phyloP scores from a whole-genome alignment of 2,113 vertebrate genomes.

The Engraulis encrasicolus region DNA sequence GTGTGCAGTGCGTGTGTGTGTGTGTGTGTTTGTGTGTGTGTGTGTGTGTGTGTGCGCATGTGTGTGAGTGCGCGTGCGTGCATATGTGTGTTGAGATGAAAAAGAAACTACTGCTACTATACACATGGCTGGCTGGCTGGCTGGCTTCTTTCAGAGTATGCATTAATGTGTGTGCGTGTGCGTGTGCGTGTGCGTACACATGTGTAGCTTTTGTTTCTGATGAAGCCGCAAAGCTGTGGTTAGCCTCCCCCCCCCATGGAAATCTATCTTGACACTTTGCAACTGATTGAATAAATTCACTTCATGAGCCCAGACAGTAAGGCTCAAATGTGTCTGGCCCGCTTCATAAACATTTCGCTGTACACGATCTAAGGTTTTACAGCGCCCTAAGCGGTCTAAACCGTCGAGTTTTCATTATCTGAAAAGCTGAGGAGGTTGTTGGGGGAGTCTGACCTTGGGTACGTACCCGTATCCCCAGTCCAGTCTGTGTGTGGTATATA shows the following conservation, averaged over 20 bases:
- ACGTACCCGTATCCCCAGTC: too few relatives aligned
- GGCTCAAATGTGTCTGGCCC: background rate
- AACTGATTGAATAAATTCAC: conserved; percentile 41
- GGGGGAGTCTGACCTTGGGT: background rate
- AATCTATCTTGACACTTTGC: conserved; percentile 48
- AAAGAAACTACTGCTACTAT: background rate
- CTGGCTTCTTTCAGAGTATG: conserved; percentile 33
- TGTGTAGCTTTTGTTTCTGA: background rate
- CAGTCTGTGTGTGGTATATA: background rate
- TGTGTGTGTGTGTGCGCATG: too few relatives aligned
- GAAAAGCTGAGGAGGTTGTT: background rate
- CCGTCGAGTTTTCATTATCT: conserved; percentile 40
- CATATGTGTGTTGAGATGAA: too few relatives aligned
- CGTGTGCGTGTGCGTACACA: too few relatives aligned
- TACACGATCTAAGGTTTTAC: background rate
- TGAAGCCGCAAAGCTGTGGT: background rate
- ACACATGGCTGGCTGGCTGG: too few relatives aligned
- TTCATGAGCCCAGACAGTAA: background rate
- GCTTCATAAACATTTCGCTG: conserved; percentile 3
- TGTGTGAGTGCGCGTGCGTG: too few relatives aligned
- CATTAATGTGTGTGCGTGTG: background rate
- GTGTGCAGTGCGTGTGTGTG: too few relatives aligned
- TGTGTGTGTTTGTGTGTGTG: too few relatives aligned
- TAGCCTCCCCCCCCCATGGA: conserved; percentile 27
- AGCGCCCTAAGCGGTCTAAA: conserved; percentile 1